Evolutionary conservation across 2,797 vertebrate genomes (phyloP), one percentile per base, ranked within the genome.

Genomic region (Holocentrus rufus): DNA sequence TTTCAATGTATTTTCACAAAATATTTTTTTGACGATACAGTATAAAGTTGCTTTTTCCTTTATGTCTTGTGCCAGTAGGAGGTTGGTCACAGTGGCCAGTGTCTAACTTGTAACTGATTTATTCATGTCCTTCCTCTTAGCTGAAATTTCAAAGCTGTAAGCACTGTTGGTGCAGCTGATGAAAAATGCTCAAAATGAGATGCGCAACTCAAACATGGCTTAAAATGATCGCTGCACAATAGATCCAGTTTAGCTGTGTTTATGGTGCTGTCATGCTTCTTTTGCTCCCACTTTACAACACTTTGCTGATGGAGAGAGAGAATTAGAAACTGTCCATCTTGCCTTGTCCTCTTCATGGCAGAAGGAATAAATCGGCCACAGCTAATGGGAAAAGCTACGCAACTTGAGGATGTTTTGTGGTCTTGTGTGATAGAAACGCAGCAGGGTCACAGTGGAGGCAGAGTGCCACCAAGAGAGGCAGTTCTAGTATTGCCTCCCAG

Each of bases 361-460:
- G 34, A 54, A 54, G 46, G 71, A 8, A 31, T 30, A 7, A 18
- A 49, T n/a, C 46, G n/a, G 46, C 46, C 17, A 8, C 46, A 49
- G 46, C 4, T n/a, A 49, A 49, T 49, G 15, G 15, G 9, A 49
- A 49, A 49, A 46, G 17, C 23, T 13, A 36, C 59, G 39, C 58
- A 44, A 69, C 54, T 70, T 76, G 14, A 62, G 46, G 44, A 31
- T 65, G 36, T 60, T 44, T 61, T 7, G 3, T 53, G 61, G 23
- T 50, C 63, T 69, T 74, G 59, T 67, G 60, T 71, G 25, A 58
- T 53, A 58, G n/a, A 36, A 54, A 53, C 44, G 62, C 30, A 25
- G 10, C 39, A 42, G 15, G 22, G 52, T 27, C 10, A 54, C 23
- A 25, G 52, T 54, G 49, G 46, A 49, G 3, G 46, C 50, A 53